Conservation (phyloP, 2,113 vertebrate genomes). For the Zingel zingel region DNA sequence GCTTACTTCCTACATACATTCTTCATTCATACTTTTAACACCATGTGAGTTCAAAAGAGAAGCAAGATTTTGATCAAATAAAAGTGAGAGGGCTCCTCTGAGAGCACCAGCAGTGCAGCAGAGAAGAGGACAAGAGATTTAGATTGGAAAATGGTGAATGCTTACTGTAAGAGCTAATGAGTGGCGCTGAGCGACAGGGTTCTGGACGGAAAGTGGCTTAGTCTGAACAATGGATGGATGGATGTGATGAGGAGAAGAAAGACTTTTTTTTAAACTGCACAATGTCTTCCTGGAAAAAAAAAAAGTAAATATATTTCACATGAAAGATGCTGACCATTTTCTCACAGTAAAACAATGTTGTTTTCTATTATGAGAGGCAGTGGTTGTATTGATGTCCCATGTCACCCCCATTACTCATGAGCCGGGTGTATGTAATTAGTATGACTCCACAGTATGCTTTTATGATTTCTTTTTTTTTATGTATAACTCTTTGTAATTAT, state of each 20-base stretch:
- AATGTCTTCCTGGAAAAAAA: slow-evolving; percentile 26
- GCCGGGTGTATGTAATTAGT: slow-evolving; percentile 67
- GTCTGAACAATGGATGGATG: slow-evolving; percentile 50
- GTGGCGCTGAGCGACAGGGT: slow-evolving; percentile 20
- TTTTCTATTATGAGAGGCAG: slow-evolving; percentile 70
- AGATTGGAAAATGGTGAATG: slow-evolving; percentile 6
- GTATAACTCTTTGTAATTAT: slow-evolving; percentile 72
- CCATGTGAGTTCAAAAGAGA: not conserved
- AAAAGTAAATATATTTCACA: slow-evolving; percentile 29
- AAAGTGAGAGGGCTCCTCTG: slow-evolving; percentile 21
- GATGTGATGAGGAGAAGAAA: slow-evolving; percentile 34
- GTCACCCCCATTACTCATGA: slow-evolving; percentile 72
- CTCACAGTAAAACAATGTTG: slow-evolving; percentile 73
- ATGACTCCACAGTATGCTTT: slow-evolving; percentile 60
- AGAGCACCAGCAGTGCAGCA: slow-evolving; percentile 12
- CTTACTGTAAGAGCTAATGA: slow-evolving; percentile 5
- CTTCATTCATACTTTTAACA: not conserved
- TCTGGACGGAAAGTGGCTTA: slow-evolving; percentile 7
- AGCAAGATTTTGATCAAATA: slow-evolving; percentile 36
- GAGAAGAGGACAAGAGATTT: slow-evolving; percentile 24
- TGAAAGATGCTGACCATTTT: slow-evolving; percentile 70
- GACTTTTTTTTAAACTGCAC: slow-evolving; percentile 30
- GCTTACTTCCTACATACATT: no score
- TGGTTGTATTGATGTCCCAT: slow-evolving; percentile 67
- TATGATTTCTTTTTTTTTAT: slow-evolving; percentile 49